Conservation (phyloP, 2,113 vertebrate species). For the Brachyistius frenatus region DNA sequence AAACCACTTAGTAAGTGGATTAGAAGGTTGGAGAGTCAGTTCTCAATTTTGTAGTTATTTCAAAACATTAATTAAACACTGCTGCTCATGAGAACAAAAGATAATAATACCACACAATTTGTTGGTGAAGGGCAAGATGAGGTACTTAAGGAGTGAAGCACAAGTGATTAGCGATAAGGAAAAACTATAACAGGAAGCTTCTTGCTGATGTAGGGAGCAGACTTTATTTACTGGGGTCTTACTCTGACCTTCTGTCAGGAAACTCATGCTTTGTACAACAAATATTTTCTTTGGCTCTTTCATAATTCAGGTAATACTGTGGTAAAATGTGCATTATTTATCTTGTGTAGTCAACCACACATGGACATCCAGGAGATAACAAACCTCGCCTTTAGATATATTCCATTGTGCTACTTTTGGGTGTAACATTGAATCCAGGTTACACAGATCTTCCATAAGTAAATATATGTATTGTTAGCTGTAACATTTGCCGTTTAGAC, state of each 20-base stretch:
- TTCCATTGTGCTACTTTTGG: neutral
- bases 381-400: neutral
- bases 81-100: constrained; percentile 20
- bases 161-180: constrained; percentile 17
- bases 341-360: neutral
- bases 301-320: constrained; percentile 41
- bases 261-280: constrained; percentile 15
- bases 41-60: constrained; percentile 42
- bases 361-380: neutral
- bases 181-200: neutral
- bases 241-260: constrained; percentile 30
- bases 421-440: constrained; percentile 13
- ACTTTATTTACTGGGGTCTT: constrained; percentile 7
- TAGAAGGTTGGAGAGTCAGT: constrained; percentile 38
- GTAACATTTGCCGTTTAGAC: neutral
- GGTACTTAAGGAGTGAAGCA: constrained; percentile 33
- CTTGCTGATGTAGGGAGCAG: constrained; percentile 1
- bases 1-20: constrained; percentile 49
- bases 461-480: neutral
- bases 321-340: constrained; percentile 7
- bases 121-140: constrained; percentile 21
- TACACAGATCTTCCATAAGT: neutral
- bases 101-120: constrained; percentile 19
- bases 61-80: constrained; percentile 47
- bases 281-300: constrained; percentile 11